Evolutionary conservation across 2,797 vertebrate genomes (phyloP).

Genomic region (Acanthurus leucopareius): DNA sequence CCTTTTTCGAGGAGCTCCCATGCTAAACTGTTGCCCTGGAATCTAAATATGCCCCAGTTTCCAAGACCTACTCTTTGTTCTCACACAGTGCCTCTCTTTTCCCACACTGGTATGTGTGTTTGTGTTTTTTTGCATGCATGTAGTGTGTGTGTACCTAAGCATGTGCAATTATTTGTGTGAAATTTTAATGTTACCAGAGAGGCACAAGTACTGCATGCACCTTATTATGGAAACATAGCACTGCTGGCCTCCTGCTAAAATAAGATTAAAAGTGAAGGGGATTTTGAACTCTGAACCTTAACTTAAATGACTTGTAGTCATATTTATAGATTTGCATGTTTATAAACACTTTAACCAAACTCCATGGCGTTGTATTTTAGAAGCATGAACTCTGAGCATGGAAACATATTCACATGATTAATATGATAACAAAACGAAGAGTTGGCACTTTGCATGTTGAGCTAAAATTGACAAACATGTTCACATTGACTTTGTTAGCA

Average conservation of each 20-base stretch:
- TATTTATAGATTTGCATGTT: conserved; percentile 14
- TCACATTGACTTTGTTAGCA: neutral
- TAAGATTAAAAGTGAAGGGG: conserved; percentile 29
- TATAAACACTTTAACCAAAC: conserved; percentile 8
- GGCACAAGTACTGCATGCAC: neutral
- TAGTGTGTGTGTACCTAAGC: neutral
- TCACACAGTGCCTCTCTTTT: conserved; percentile 21
- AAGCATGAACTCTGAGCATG: conserved; percentile 2
- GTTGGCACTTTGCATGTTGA: too few species aligned
- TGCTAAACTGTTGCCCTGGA: conserved; percentile 69
- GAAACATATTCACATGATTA: neutral
- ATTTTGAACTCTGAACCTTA: conserved; percentile 39
- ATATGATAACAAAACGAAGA: neutral
- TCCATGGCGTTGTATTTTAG: conserved; percentile 8
- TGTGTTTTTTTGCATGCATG: conserved; percentile 15
- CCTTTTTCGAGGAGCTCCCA: conserved; percentile 51
- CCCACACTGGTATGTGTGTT: neutral
- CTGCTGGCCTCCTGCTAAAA: conserved; percentile 35
- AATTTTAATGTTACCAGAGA: neutral
- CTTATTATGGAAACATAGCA: conserved; percentile 31
- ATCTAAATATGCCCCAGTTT: conserved; percentile 65
- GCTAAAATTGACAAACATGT: neutral
- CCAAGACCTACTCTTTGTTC: conserved; percentile 45
- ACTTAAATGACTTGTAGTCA: conserved; percentile 8
- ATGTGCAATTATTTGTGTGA: neutral